Conservation (phyloP, 92 coral and sea anemone genomes). For the Zoanthus solanderi region DNA sequence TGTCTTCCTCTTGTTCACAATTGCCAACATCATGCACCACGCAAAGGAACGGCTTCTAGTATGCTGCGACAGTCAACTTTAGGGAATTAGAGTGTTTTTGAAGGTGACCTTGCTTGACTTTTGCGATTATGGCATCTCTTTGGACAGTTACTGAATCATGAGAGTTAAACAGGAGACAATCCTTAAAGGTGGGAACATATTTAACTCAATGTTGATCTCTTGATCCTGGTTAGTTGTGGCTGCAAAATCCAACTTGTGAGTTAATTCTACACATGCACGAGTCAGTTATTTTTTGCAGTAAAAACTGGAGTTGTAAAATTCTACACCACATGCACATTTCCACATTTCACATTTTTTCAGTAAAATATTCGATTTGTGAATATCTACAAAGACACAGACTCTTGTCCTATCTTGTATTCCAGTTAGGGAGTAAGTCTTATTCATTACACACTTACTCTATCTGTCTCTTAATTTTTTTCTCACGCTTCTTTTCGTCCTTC, state of each 20-base stretch:
- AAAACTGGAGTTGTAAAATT: no score
- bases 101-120: not conserved
- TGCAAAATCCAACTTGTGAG: no score
- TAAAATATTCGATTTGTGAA: no score
- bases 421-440: not conserved
- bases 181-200: not conserved
- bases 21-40: not conserved
- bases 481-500: no score
- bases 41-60: not conserved
- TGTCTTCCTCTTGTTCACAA: not conserved
- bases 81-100: not conserved
- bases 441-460: not conserved
- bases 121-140: not conserved
- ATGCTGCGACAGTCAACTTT: not conserved
- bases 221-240: no score
- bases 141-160: not conserved
- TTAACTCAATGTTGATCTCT: no score
- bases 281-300: no score
- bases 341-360: no score
- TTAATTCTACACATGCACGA: no score
- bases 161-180: not conserved
- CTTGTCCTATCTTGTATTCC: not conserved
- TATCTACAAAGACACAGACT: no score
- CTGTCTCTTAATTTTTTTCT: not conserved
- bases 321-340: no score